Conservation (phyloP, 2,113 vertebrate genomes). For the Bubo bubo region DNA sequence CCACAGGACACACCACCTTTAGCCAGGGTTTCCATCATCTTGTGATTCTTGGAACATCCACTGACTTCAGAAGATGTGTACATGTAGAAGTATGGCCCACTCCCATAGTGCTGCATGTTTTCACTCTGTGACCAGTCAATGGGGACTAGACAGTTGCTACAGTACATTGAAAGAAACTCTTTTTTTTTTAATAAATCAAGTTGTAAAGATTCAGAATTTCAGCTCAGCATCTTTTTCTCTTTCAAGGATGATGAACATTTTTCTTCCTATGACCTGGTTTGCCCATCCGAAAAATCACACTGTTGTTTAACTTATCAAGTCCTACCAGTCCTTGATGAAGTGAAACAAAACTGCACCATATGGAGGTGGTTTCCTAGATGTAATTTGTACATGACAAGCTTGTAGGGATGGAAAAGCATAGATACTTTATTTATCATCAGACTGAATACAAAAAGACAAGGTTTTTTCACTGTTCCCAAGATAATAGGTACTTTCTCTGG, state of each 20-base stretch:
- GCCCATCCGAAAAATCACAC: background rate
- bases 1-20: background rate
- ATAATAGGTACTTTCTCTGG: background rate
- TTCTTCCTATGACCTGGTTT: background rate
- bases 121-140: background rate
- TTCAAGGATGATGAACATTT: background rate
- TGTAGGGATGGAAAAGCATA: background rate
- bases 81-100: background rate
- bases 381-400: background rate
- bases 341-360: background rate
- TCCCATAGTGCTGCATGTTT: rapidly evolving
- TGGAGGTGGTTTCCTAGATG: background rate
- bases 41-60: background rate
- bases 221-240: background rate
- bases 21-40: background rate
- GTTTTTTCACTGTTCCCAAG: background rate
- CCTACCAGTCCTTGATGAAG: background rate
- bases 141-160: background rate
- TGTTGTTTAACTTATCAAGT: background rate
- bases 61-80: background rate
- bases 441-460: background rate
- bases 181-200: background rate
- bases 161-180: background rate
- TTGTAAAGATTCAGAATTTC: background rate
- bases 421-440: background rate